Base-by-base conservation (phyloP, 2,888 invertebrate species). In the Endotricha flammealis region DNA sequence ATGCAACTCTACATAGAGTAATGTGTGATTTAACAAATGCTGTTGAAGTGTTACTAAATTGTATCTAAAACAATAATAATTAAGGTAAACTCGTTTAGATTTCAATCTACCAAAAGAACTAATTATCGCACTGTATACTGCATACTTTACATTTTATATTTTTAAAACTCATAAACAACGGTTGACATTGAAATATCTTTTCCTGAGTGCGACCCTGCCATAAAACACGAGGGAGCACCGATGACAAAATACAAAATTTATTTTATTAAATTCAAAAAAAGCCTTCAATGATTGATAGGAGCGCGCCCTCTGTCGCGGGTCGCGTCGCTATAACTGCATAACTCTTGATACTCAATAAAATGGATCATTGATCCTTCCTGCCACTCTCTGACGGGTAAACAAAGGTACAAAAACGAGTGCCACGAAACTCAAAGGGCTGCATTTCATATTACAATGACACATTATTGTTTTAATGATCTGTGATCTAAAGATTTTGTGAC, bases 201-300 rank as follows among this genome's bases (percentile, higher is more conserved):
- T 9, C 28, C 39, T 25, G 28, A 76, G 38, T 83, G 22, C 81
- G 50, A 7, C 63, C 53, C 87, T 77, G 83, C 29, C 16, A 30
- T 33, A 61, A 71, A 77, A 64, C 72, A 71, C 80, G 76, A 79
- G 80, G 81, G 78, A 74, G 85, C 71, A 68, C 69, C 85, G 79
- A 82, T 85, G 87, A 87, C 87, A 85, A 87, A 86, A 87, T 86
- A 87, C 87, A 87, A 87, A 87, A 85, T 87, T 87, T 87, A 86
- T 87, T 87, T 87, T 87, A 87, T 87, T 87, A 87, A 87, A 87
- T 87, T 87, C 83, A 87, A 87, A 87, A 39, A 87, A 87, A 87
- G 75, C 77, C 80, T 83, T 51, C 77, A 71, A 85, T 87, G 87
- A 87, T 87, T 87, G 87, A 87, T 87, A 86, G 85, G 79, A 76